Evolutionary conservation across 2,888 invertebrate genomes (phyloP), one percentile per base, ranked within the genome.

Genomic region (Protophormia terraenovae): DNA sequence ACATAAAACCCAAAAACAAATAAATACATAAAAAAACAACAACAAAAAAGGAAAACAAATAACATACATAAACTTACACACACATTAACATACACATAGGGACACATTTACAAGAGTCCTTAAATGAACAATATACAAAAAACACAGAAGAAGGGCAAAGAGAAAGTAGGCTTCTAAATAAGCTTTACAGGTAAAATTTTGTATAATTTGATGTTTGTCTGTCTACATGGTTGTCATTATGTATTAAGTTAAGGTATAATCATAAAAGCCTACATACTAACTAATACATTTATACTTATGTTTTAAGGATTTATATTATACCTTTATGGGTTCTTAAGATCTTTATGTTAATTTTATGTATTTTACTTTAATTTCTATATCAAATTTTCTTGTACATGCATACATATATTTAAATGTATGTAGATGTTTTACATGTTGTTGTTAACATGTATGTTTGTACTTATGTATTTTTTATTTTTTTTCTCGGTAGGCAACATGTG

Each of bases 321-420:
- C 45, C 24, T 66, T 66, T 67, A 45, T 45, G 29, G 10, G 5
- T 27, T 67, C 47, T 29, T 29, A 47, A 67, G 47, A 67, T 19
- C 19, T 47, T 67, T 47, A 47, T 67, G 66, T 67, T 47, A 67
- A 47, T 67, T 47, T 67, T 47, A 67, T 67, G 47, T 67, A 67
- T 67, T 47, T 27, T 29, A n/a, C 16, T 67, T 5, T 67, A 47
- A 47, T 47, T 47, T 67, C 47, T 67, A 19, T 47, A 67, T 29
- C 27, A 67, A 67, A 67, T 45, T 27, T 27, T 3, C n/a, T n/a
- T 64, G 19, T 38, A 4, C 16, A 16, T 58, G 58, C 32, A 32
- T 2, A 8, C 14, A 45, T n/a, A 45, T 45, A 6, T 45, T 2
- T 45, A 5, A n/a, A 45, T 14, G 6, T n/a, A 16, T 6, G 29